Evolutionary conservation across 2,888 invertebrate species (phyloP), one percentile per base, ranked within the genome.

Genomic region (Cryptus viduatorius): DNA sequence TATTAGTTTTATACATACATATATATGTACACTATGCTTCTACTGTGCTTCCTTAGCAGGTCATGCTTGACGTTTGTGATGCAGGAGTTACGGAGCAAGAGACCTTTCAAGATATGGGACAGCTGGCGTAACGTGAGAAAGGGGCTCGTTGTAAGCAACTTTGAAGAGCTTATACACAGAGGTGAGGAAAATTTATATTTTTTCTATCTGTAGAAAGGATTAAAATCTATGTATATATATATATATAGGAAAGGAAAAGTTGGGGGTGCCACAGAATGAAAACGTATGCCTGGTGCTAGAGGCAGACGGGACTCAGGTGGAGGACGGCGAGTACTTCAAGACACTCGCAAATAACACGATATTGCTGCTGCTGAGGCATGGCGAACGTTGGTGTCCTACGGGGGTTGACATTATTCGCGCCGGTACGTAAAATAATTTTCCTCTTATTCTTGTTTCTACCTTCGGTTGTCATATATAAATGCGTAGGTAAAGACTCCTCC

Each of bases 21-120:
- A 75, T 76, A 19, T 16, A 56, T 29, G 68, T 59, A 73, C 50
- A 75, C 46, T 75, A 59, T 84, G 78, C 73, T 81, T 81, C 73
- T 42, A 29, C 65, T 79, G 79, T 82, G 84, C 37, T 84, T 79
- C 65, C 75, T 72, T 29, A 82, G 84, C 84, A 84, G 84, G 84
- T 84, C 82, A 84, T 84, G 84, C 84, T 84, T 84, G 84, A 84
- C 82, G 82, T 86, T 87, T 87, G 83, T 80, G 86, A 76, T 95
- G 86, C 95, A 98, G 98, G 98, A 98, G 96, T 96, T 97, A 96
- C 97, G 98, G 95, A 97, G 97, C 96, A 98, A 98, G 96, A 97
- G 98, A 96, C 98, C 98, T 96, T 97, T 98, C 96, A 98, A 98
- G 96, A 97, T 98, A 97, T 98, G 98, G 98, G 98, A 98, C 96